Evolutionary conservation across 2,113 vertebrate species (phyloP), one percentile per base, ranked within the genome.

Genomic region (Egretta garzetta): DNA sequence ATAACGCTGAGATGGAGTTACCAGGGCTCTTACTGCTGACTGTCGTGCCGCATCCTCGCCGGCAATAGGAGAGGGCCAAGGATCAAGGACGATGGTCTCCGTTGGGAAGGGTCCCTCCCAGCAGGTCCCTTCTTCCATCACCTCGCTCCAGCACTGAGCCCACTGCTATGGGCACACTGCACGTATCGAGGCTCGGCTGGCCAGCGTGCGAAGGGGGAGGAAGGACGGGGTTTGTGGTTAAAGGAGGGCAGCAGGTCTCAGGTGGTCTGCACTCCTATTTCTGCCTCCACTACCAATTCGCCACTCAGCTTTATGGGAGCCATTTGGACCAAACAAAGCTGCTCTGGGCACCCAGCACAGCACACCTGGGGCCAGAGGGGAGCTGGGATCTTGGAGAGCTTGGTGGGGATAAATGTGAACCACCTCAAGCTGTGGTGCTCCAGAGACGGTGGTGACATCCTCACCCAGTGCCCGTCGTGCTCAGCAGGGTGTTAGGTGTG

Each of bases 371-470:
- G 50, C 52, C 4, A 3, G 52, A 52, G 60, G 37, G 53, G 26
- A 35, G 41, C 60, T 4, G 18, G 27, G 32, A 35, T 58, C 43
- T 32, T 15, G 59, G 26, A 18, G 32, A 32, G 43, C 35, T 74
- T 7, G 1, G 17, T 4, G 5, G 33, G 33, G 70, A 22, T 6
- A 21, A 20, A n/a, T 1, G 27, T 7, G 33, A 30, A 22, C 43
- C 0, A 1, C 15, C 33, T 14, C 3, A 1, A 19, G 70, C 21
- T 26, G 30, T 13, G 26, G 17, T 19, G 30, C 52, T 59, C 18
- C 60, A 37, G 37, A 55, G 63, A 8, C 12, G 2, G 53, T 4
- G 5, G 10, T 43, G 37, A 20, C 20, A 32, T 24, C n/a, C 55
- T 24, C 30, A 3, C 28, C 9, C 20, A 6, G 35, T 10, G 80